Evolutionary conservation across 2,888 invertebrate species (phyloP).

Genomic region (Drosophila flavopinicola): DNA sequence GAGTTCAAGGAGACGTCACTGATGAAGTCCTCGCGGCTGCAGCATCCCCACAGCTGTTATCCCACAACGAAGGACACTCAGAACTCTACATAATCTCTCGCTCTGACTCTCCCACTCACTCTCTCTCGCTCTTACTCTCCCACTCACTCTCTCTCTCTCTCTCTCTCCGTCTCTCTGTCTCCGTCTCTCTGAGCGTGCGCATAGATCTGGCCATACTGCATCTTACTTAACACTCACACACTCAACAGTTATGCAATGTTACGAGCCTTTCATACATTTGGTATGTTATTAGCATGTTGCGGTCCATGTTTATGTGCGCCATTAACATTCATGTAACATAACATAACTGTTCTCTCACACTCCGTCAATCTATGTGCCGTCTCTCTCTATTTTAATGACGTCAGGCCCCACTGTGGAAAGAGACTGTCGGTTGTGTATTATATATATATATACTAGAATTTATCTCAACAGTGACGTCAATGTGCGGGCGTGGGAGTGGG

Average conservation of each 20-base stretch:
- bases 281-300: conserved; percentile 16
- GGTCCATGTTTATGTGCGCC: conserved; percentile 23
- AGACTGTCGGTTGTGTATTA: neutral
- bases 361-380: neutral
- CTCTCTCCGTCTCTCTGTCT: neutral
- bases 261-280: conserved; percentile 24
- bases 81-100: conserved; percentile 28
- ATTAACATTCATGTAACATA: conserved; percentile 13
- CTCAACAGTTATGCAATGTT: conserved; percentile 76
- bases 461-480: conserved; percentile 64
- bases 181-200: conserved; percentile 42
- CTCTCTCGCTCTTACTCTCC: neutral
- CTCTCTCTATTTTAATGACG: conserved; percentile 52
- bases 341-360: neutral
- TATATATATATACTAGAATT: too few species aligned
- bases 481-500: conserved; percentile 10
- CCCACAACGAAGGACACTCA: conserved; percentile 57
- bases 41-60: conserved; percentile 69
- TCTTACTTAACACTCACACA: conserved; percentile 19
- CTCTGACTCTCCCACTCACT: conserved; percentile 7
- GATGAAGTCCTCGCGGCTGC: conserved; percentile 49
- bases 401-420: too few species aligned
- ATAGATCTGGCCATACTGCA: conserved; percentile 43
- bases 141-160: conserved; percentile 2
- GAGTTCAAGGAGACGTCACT: conserved; percentile 79